These are phyloP conservation scores for Serinus canaria DNA, from an alignment of 2,113 vertebrate genomes.

Conservation along the genomic window DNA sequence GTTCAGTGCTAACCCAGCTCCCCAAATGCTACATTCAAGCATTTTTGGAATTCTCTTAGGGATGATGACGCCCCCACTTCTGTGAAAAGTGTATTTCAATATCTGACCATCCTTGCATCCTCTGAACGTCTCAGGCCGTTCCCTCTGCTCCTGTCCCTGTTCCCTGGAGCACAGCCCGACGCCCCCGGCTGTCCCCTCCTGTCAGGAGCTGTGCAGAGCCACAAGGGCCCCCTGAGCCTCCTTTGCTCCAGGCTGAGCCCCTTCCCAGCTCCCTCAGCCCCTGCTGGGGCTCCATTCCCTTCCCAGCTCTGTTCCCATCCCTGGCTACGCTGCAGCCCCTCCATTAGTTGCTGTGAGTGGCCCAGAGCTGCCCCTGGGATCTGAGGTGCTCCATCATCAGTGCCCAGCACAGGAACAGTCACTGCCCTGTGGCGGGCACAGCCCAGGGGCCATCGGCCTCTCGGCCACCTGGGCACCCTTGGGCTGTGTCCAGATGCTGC, in stretches of 20 bases:
- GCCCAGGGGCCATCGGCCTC: too few relatives aligned
- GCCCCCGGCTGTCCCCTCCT: background rate
- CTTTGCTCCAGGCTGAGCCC: background rate
- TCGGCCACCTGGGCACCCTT: background rate
- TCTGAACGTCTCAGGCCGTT: background rate
- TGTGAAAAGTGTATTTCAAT: background rate
- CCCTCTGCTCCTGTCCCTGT: background rate
- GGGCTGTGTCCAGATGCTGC: background rate
- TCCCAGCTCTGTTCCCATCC: rapidly evolving
- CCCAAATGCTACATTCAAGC: too few relatives aligned
- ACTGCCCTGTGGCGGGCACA: background rate
- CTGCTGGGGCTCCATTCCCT: background rate
- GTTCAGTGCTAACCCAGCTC: background rate
- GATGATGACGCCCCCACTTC: rapidly evolving
- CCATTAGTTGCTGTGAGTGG: rapidly evolving
- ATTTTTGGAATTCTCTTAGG: background rate
- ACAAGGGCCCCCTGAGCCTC: background rate
- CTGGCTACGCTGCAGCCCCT: rapidly evolving
- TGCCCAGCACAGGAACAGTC: background rate
- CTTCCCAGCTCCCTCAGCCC: background rate
- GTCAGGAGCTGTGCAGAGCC: background rate
- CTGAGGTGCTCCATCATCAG: background rate
- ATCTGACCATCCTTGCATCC: background rate
- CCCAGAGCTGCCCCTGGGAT: rapidly evolving
- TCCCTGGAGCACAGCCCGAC: background rate